These are phyloP conservation scores for Ciconia stormi DNA, from an alignment of 2,113 vertebrate genomes.

Conservation along the genomic window DNA sequence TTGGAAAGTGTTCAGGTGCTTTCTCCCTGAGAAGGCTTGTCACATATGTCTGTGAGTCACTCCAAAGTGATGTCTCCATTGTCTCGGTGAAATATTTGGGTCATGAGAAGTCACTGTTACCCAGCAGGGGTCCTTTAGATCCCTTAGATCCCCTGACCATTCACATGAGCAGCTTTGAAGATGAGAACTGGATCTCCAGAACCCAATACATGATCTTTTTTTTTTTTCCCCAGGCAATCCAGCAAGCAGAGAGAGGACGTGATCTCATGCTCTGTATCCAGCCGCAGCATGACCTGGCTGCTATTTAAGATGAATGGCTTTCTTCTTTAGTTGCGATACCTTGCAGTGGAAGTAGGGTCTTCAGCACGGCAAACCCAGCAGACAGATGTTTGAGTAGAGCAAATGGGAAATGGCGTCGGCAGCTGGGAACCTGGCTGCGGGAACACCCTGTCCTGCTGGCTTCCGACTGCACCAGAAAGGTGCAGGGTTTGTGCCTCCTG, in stretches of 20 bases:
- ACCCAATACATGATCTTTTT: no score
- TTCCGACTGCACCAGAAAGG: no score
- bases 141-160: neutral
- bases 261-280: neutral
- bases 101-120: neutral
- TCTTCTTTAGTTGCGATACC: neutral
- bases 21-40: neutral
- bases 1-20: neutral
- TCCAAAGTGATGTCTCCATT: neutral
- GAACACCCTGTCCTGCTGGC: accelerated
- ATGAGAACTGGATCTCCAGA: neutral
- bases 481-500: neutral
- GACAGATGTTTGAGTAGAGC: neutral
- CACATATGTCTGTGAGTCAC: neutral
- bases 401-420: neutral
- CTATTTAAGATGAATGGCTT: neutral
- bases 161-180: neutral
- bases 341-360: neutral
- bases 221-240: neutral
- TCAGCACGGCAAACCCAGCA: neutral
- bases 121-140: neutral
- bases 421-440: neutral
- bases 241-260: neutral
- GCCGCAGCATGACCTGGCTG: neutral
- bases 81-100: neutral